These are phyloP conservation scores for Hepsetus odoe DNA, from an alignment of 2,113 vertebrate genomes.

Conservation along the genomic window DNA sequence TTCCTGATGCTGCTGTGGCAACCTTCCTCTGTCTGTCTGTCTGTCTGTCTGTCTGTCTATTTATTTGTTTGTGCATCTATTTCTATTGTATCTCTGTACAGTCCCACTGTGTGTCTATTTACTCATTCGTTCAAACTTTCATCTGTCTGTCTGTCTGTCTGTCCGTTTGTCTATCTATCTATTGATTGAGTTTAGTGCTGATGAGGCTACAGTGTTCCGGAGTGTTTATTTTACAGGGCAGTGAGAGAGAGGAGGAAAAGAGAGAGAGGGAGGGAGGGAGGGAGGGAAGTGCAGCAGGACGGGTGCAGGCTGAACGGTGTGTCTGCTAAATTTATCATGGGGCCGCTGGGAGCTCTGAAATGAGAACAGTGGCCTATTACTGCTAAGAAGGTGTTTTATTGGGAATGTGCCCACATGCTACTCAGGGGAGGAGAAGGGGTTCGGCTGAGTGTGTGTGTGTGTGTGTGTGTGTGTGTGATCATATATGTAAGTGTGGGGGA, in stretches of 20 bases:
- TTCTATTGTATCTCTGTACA: no score
- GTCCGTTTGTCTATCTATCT: no score
- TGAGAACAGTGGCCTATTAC: slow-evolving; percentile 88
- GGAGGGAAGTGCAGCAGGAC: slow-evolving; percentile 31
- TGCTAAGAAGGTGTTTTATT: slow-evolving; percentile 94
- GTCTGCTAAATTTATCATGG: slow-evolving; percentile 88
- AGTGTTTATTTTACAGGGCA: no score
- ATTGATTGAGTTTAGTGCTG: no score
- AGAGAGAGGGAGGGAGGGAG: slow-evolving; percentile 25
- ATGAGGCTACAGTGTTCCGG: no score
- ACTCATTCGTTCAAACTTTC: no score
- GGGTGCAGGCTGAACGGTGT: slow-evolving; percentile 78
- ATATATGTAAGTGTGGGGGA: slow-evolving; percentile 25
- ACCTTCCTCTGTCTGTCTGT: slow-evolving; percentile 6
- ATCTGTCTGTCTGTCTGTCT: no score
- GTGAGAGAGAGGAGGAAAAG: background rate
- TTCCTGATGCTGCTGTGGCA: slow-evolving; percentile 3
- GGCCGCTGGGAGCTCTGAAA: slow-evolving; percentile 89
- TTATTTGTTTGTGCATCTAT: no score
- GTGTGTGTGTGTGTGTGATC: slow-evolving; percentile 29
- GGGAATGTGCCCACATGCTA: slow-evolving; percentile 77
- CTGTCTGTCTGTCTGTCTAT: no score
- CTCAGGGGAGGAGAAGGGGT: slow-evolving; percentile 75
- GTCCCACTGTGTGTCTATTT: no score
- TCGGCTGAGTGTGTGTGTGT: slow-evolving; percentile 29